Evolutionary conservation across 2,888 invertebrate species (phyloP), one percentile per base, ranked within the genome.

Genomic region (Ceramica pisi): DNA sequence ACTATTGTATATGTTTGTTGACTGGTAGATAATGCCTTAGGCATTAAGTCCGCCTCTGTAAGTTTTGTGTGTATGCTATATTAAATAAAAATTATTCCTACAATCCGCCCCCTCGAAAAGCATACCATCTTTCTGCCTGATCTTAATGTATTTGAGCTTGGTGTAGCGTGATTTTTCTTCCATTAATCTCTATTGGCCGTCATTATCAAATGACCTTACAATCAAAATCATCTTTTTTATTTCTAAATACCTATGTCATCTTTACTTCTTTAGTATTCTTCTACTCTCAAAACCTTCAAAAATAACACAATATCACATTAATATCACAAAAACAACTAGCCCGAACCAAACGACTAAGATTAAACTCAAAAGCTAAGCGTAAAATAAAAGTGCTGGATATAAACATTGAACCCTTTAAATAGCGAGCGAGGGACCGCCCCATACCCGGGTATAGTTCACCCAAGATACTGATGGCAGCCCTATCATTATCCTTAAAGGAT

Each of bases 401-500:
- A 87, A 87, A 86, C 85, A 82, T 80, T 65, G 79, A 87, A 87
- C 87, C 88, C 86, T 82, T 87, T 80, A 73, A 75, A 87, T 85
- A 77, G 82, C 72, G 74, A 80, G 60, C 82, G 65, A 80, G 85
- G 86, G 89, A 89, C 82, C 71, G 71, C 67, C 80, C 78, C 59
- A 71, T 79, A 82, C 76, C 78, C 56, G 10, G 61, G n/a, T 60
- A 75, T 80, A 75, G 55, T 64, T 56, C 68, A 75, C 48, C 57
- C 56, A 56, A 74, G 70, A 64, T 80, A 82, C 74, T 78, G 67
- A 82, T 74, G 78, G 80, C 68, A 68, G 61, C 73, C 81, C 83
- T 75, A 73, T 82, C 71, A 80, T 83, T 85, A 85, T 83, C 71
- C 81, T 80, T 68, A 55, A 79, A 75, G 67, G 67, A 82, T 85